A percentile compares a stretch with the other conserved stretches of the same genome.
phyloP scores from a whole-genome alignment of 2,113 vertebrate species.

The Chaetodon auriga region DNA sequence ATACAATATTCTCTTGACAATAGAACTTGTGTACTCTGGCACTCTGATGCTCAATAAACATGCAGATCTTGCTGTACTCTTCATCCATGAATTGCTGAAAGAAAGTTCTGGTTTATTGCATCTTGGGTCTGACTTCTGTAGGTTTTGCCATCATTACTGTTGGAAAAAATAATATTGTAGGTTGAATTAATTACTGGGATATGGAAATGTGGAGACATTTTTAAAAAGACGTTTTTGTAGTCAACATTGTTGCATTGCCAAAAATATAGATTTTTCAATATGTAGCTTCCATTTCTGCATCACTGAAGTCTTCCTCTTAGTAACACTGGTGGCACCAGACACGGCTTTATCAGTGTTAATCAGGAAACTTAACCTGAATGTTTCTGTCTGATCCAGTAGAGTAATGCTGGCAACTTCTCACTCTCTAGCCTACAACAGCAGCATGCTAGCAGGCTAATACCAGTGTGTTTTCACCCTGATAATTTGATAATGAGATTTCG shows the following conservation, averaged over 20 bases:
- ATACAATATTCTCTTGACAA: neutral
- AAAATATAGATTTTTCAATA: too few relatives aligned
- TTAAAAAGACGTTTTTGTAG: too few relatives aligned
- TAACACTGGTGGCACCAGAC: neutral
- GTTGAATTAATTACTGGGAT: neutral
- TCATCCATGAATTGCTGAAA: neutral
- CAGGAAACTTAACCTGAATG: neutral
- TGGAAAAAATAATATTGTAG: too few relatives aligned
- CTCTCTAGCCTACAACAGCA: conserved; percentile 12
- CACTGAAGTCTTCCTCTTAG: too few relatives aligned
- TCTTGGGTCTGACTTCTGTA: neutral
- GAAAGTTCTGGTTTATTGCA: neutral
- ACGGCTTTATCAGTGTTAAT: conserved; percentile 5
- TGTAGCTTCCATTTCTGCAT: too few relatives aligned
- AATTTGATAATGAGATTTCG: conserved; percentile 77
- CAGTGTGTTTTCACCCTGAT: conserved; percentile 53
- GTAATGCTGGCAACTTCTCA: conserved; percentile 16
- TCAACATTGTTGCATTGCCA: too few relatives aligned
- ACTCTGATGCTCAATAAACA: too few relatives aligned
- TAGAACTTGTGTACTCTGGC: neutral
- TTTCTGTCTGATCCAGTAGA: conserved; percentile 1
- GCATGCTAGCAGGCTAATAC: conserved; percentile 9
- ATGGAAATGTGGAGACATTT: neutral
- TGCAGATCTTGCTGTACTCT: neutral
- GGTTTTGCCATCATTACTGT: too few relatives aligned